These are phyloP conservation scores for Coendou prehensilis DNA, from an alignment of 2,797 vertebrate genomes.

Conservation along the genomic window DNA sequence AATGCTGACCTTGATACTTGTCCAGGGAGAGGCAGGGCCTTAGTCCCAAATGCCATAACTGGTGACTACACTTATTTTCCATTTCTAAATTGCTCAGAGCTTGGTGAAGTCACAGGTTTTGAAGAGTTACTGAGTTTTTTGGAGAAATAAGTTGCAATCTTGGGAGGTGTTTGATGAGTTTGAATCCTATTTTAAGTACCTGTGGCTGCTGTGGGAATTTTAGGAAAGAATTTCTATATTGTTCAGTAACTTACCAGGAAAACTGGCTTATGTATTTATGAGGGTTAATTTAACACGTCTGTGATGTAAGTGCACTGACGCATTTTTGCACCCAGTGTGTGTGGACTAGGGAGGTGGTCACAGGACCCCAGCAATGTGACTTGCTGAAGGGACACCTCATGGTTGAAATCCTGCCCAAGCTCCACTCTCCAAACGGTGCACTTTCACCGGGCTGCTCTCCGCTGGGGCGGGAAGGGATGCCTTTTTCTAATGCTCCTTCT, in stretches of 20 bases:
- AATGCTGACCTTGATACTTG: constrained; percentile 18
- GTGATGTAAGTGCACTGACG: not conserved
- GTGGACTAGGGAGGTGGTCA: not conserved
- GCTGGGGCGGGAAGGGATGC: not conserved
- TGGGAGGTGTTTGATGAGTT: constrained; percentile 47
- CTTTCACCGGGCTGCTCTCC: not conserved
- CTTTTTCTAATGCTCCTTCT: not conserved
- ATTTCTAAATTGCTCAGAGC: constrained; percentile 38
- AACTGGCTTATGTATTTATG: not conserved
- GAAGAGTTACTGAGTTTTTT: constrained; percentile 33
- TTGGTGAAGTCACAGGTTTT: constrained; percentile 60
- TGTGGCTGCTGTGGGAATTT: constrained; percentile 18
- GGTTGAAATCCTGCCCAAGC: not conserved
- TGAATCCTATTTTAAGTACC: constrained; percentile 14
- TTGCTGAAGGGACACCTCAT: not conserved
- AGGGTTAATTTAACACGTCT: constrained; percentile 8
- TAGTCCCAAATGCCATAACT: not conserved
- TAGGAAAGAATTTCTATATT: constrained; percentile 18
- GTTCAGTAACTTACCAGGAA: constrained; percentile 22
- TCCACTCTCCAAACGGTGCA: no score
- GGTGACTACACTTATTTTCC: constrained; percentile 35
- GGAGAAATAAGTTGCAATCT: constrained; percentile 52
- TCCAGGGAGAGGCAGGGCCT: not conserved
- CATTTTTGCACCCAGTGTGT: not conserved
- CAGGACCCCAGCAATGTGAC: not conserved